A percentile compares a stretch with the other conserved stretches of the same genome.
phyloP scores from a whole-genome alignment of 92 coral and sea anemone species.

The Heliopora coerulea region DNA sequence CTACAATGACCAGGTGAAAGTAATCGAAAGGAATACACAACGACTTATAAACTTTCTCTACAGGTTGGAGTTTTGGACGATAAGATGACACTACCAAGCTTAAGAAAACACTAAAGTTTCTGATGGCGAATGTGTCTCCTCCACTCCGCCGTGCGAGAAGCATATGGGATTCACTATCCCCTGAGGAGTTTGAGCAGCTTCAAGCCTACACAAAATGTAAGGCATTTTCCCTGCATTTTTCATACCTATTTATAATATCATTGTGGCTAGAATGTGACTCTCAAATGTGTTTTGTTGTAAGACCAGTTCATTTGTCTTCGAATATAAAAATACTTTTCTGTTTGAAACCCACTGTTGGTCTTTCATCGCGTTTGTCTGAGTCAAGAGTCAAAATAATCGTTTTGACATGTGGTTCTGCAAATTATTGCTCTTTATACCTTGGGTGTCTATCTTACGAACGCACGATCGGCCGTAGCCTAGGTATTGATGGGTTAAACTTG shows the following conservation, averaged over 20 bases:
- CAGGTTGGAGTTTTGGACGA: conserved; percentile 33
- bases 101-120: background rate
- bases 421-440: conserved; percentile 1
- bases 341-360: background rate
- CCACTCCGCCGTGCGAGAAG: conserved; percentile 75
- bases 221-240: conserved; percentile 47
- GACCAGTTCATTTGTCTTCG: background rate
- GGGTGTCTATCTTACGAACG: background rate
- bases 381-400: conserved; percentile 25
- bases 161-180: conserved; percentile 96
- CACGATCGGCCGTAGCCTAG: background rate
- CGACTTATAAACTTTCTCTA: conserved; percentile 29
- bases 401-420: background rate
- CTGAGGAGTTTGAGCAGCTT: conserved; percentile 99
- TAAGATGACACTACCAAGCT: conserved; percentile 17
- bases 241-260: conserved; percentile 14
- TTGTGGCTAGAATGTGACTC: conserved; percentile 1
- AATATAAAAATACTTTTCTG: background rate
- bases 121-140: conserved; percentile 62
- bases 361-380: conserved; percentile 1
- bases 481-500: background rate
- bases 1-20: conserved; percentile 47
- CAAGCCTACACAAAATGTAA: conserved; percentile 99
- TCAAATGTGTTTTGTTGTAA: background rate
- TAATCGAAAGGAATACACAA: conserved; percentile 36